Base-by-base conservation (phyloP, 1,140 invertebrate genomes). In the Kradibia gibbosae region DNA sequence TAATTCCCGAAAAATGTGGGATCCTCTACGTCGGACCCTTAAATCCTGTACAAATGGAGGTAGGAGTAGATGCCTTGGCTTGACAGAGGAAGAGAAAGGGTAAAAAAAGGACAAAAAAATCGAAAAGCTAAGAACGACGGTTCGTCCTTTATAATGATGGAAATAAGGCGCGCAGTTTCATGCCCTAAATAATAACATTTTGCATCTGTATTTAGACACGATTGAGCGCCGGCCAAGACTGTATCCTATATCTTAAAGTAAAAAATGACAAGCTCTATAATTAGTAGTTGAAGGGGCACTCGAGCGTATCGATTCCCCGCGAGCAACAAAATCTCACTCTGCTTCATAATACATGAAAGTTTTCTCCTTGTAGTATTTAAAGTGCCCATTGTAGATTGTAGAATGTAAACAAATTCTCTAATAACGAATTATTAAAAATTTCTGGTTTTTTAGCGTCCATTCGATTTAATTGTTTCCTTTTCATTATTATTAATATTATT, bases 261-360 rank as follows among this genome's bases (percentile, higher is more conserved):
- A 39, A 36, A 67, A 36, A 67, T 67, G 62, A 67, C 62, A 67
- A 67, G 62, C 62, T 67, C 62, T 67, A 67, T 67, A 67, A 67
- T 67, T 67, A 67, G 34, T 67, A 22, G 34, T 31, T 0, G 62
- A 67, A 67, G 2, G 62, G 15, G 62, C 39, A 67, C 62, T 39
- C 62, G 34, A 67, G 62, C 62, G 34, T 67, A 67, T 67, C 62
- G 62, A 17, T 67, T 67, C 34, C 62, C 62, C 62, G 62, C 62
- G 34, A 67, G 62, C 62, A 39, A 67, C 62, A 22, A 67, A 67
- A 67, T 67, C 62, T n/a, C 34, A 10, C 34, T 39, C 17, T 8
- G 2, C 2, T 67, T n/a, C n/a, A n/a, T n/a, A 39, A 15, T 67
- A 2, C 11, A 39, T n/a, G 34, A 39, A 39, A 67, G 62, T 39